Evolutionary conservation across 2,888 invertebrate genomes (phyloP), one percentile per base, ranked within the genome.

Genomic region (Lithophane socia): DNA sequence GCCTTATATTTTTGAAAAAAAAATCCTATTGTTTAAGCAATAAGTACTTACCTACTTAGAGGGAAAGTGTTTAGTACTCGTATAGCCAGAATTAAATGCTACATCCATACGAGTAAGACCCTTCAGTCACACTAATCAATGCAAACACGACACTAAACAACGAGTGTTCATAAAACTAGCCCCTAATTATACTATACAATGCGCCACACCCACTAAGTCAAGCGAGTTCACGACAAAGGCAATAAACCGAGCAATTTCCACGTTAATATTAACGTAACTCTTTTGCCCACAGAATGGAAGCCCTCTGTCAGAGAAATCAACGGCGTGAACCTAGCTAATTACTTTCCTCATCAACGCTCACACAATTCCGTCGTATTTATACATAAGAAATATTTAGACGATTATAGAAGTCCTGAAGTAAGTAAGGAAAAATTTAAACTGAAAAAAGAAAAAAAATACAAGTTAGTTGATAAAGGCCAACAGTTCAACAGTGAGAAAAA

Each of bases 341-440:
- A 95, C 86, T 88, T 92, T 73, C 93, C 94, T 37, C 89, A 92
- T 68, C 88, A 91, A 81, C 91, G 91, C 42, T 93, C 93, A 52
- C 91, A 87, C 71, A 95, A 95, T 85, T 94, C 95, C 3, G 90
- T 94, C 49, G 91, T 94, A 60, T 96, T 92, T 76, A 89, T 94
- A 44, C 96, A 96, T 76, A 96, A 95, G 88, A 95, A 92, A 83
- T 92, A 90, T 80, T 83, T 93, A 21, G 78, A 85, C 52, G 75
- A 86, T 66, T 70, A 73, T 58, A 72, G 84, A 79, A 75, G 82
- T 44, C 69, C 74, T 16, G 84, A 81, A 78, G 66, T 73, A 10
- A 86, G 85, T 68, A 79, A 87, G 60, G 69, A 73, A 75, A 85
- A 81, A 76, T 5, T n/a, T 29, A 90, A 90, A 79, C 42, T 42